Evolutionary conservation across 1,140 invertebrate genomes (phyloP), one percentile per base, ranked within the genome.

Genomic region (Achroia grisella): DNA sequence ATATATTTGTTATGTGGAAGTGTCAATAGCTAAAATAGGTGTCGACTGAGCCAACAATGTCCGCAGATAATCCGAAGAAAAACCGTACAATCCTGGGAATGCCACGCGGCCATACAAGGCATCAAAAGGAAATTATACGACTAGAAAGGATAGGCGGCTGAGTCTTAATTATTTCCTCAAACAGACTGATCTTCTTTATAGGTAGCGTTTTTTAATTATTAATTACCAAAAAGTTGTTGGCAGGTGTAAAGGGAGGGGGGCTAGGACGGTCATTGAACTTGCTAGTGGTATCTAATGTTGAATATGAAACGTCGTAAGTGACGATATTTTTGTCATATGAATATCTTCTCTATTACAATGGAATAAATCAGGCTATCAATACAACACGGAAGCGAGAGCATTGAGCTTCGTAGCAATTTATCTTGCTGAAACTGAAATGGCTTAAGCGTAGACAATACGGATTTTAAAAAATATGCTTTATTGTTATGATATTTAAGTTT

Each of bases 231-330:
- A 78, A 71, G 67, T 52, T 54, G 51, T 55, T 48, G 39, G 55
- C 60, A 62, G 57, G 65, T 62, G 57, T 48, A 63, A 52, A 62
- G 62, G 65, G 57, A 57, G 56, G 59, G 67, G 68, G 74, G 76
- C 76, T 84, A 84, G 80, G 80, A 81, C 80, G 80, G 80, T 37
- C 74, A 72, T 62, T 71, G 76, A 84, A 77, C 72, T 69, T 71
- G 59, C 62, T 67, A 36, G 75, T 49, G 37, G 13, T 23, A 52
- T 56, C 50, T 23, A 44, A 34, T 32, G 53, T 35, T 37, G 29
- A 33, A 31, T 13, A 39, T 40, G 35, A 54, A 65, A 37, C 46
- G 57, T 37, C 39, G 49, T 70, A 70, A 37, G 41, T 40, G 39
- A 45, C 36, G 23, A 27, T 14, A 13, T 48, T 32, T n/a, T 12